Evolutionary conservation across 2,888 invertebrate species (phyloP), one percentile per base, ranked within the genome.

Genomic region (Pegoplata infirma): DNA sequence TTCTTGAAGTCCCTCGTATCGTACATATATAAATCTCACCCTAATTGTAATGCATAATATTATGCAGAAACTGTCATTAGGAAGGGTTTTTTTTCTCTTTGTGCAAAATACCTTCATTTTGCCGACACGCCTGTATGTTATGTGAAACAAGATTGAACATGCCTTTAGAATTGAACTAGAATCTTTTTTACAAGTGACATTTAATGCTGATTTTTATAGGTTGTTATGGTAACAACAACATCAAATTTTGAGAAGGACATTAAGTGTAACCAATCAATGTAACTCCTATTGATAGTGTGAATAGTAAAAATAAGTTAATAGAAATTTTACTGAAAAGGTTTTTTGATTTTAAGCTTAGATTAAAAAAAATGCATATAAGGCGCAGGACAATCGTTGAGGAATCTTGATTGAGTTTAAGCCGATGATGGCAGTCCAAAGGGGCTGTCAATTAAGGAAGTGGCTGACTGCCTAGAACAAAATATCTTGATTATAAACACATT

Each of bases 91-190:
- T n/a, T n/a, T n/a, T n/a, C n/a, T n/a, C 61, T 46, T 28, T 61
- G 21, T 40, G 7, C 7, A 59, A 72, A 47, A 55, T 36, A 32
- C 14, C 36, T 51, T 71, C 55, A 73, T 40, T 68, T 64, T 68
- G 53, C 73, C 77, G 73, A 53, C 77, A 73, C 77, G 77, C 72
- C 73, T 49, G 67, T 55, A 17, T 63, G 47, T 21, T 53, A 46
- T 46, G 25, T 61, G 47, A 25, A 63, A 28, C 47, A 63, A 10
- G 46, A 25, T 61, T 19, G 16, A 28, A 14, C 32, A 40, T 56
- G 44, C 32, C 40, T 72, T 55, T 49, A 51, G 47, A 61, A 64
- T 55, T 59, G 12, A 28, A 28, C 58, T 59, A 17, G 14, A 47
- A 71, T 71, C 10, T 66, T n/a, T 16, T 23, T 12, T 28, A 66